Evolutionary conservation across 2,113 vertebrate genomes (phyloP).

Genomic region (Acrocephalus kingi): DNA sequence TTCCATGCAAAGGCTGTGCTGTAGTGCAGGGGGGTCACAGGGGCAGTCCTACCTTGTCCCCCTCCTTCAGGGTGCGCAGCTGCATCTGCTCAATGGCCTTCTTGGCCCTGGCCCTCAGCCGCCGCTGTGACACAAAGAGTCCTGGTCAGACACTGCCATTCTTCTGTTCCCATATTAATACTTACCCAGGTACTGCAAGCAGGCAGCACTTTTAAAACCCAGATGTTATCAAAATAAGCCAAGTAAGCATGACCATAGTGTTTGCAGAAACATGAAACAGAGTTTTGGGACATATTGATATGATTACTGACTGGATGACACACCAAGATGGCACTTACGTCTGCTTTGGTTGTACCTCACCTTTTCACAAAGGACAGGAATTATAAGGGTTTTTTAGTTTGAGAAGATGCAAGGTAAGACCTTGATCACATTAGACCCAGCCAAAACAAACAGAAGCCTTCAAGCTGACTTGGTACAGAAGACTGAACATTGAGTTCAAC

Average conservation of each 20-base stretch:
- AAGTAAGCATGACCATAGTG: not conserved
- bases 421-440: not conserved
- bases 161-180: not conserved
- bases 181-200: not conserved
- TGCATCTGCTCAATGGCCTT: slow-evolving; percentile 85
- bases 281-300: not conserved
- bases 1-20: not conserved
- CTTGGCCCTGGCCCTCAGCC: slow-evolving; percentile 84
- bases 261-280: not conserved
- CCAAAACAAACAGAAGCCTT: slow-evolving; percentile 5
- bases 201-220: not conserved
- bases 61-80: slow-evolving; percentile 84
- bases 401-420: not conserved
- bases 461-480: not conserved
- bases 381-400: not conserved
- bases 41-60: slow-evolving; percentile 79
- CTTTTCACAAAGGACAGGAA: not conserved
- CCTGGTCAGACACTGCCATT: not conserved
- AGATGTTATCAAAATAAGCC: not conserved
- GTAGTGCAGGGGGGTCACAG: accelerated
- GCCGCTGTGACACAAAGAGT: slow-evolving; percentile 72
- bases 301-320: not conserved
- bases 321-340: not conserved
- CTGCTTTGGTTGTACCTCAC: not conserved
- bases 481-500: not conserved